Base-by-base conservation (phyloP, 1,140 invertebrate genomes). In the Meloidogyne floridensis region DNA sequence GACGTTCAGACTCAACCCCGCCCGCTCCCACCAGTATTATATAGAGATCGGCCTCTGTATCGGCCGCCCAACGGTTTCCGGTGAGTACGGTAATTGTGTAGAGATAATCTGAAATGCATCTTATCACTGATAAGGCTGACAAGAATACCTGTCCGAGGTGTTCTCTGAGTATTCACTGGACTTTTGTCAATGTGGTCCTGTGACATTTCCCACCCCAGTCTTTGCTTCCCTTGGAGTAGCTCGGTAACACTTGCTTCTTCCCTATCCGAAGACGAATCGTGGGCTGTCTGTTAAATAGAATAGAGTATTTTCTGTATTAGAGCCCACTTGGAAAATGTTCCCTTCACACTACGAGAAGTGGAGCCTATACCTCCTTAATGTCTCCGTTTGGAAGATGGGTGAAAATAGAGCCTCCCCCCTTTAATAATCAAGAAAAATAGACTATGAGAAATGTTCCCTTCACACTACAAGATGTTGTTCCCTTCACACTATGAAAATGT, bases 41-140 rank as follows among this genome's bases (percentile, higher is more conserved):
- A 69, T 81, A 87, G 7, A 86, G 74, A 11, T 86, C 82, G 9
- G 86, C 79, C 59, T 86, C 85, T 15, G 85, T 85, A 73, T 86
- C 85, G 3, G 86, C 85, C 0, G 85, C 85, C 85, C 85, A 86
- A 5, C 85, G 86, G 70, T 87, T 87, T 1, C 85, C 85, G 9
- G 82, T 82, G 15, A 77, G 79, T 32, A 86, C 76, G 9, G 86
- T 83, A 4, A 87, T 80, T 20, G 86, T 82, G 51, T 86, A 86
- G 69, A 78, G 42, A 73, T 51, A 82, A 18, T 72, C 83, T 84
- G 15, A 7, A 32, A 78, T 10, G n/a, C 32, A 32, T 32, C 32
- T 32, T 32, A n/a, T 79, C n/a, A 13, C 3, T 6, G 11, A 51
- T 53, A 9, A 77, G 11, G 43, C 75, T 0, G 32, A 3, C 6